Conservation (phyloP, 2,797 vertebrate genomes). For the Pterois miles region DNA sequence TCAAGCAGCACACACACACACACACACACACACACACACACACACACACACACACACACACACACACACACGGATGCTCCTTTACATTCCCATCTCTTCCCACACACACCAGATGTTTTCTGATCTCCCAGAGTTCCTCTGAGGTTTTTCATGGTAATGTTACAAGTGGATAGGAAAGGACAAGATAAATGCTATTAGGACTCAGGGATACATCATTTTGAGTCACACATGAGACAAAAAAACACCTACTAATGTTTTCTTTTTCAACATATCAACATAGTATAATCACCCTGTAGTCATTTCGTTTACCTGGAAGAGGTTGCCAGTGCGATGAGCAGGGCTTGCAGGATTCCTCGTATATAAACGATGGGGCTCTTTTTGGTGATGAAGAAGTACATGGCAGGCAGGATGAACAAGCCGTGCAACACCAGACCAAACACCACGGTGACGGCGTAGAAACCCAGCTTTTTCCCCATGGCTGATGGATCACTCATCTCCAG, state of each 20-base stretch:
- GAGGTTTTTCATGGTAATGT: neutral
- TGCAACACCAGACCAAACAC: conserved; percentile 94
- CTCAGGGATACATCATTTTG: neutral
- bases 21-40: neutral
- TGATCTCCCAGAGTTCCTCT: conserved; percentile 37
- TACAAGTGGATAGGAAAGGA: neutral
- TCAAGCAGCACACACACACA: neutral
- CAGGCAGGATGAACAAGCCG: conserved; percentile 92
- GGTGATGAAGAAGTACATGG: conserved; percentile 97
- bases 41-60: neutral
- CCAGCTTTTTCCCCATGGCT: conserved; percentile 94
- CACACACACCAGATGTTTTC: conserved; percentile 56
- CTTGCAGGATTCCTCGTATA: conserved; percentile 94
- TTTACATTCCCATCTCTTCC: conserved; percentile 32
- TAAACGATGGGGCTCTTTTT: conserved; percentile 97
- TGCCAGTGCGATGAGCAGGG: conserved; percentile 94
- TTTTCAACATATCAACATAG: neutral
- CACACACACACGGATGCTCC: neutral
- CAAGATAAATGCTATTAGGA: neutral
- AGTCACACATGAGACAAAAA: neutral
- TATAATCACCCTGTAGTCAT: neutral
- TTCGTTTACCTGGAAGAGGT: conserved; percentile 92
- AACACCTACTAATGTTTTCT: neutral
- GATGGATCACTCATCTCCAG: conserved; percentile 97
- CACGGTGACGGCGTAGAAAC: conserved; percentile 94